Base-by-base conservation (phyloP, 2,797 vertebrate genomes). In the Helostoma temminkii region DNA sequence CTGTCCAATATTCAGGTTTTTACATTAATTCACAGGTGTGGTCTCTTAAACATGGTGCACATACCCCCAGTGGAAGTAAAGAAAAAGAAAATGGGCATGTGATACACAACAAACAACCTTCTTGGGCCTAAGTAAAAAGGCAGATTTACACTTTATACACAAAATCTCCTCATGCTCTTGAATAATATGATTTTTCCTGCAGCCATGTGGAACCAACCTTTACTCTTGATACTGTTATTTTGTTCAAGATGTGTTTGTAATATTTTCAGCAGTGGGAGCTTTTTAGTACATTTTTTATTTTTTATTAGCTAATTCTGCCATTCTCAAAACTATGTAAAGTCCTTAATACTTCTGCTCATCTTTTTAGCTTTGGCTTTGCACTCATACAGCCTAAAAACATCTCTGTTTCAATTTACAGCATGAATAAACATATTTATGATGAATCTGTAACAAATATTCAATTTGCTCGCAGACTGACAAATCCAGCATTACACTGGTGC, bases 1-100 rank as follows among this genome's bases (percentile, higher is more conserved):
- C 6, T 34, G 32, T 34, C 7, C 32, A 7, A 9, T 34, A 34
- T 2, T 9, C 9, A 34, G 10, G 32, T 34, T 34, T 1, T 2
- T 3, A 34, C 32, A 34, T 34, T 3, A 34, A 12, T 34, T 34
- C 9, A 22, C 9, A 6, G 5, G 7, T 32, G 46, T 46, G 5
- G 32, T 21, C 16, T 6, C 22, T 25, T 55, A 16, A 47, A 63
- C 45, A 19, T 30, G 59, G 28, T 47, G 76, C 66, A 70, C 30
- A 34, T 71, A 60, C 18, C 36, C 25, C 28, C 11, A 7, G n/a
- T n/a, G 39, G 6, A 19, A 56, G 5, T 46, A 61, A 80, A 90
- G 80, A 88, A 85, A 46, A 1, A 9, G 30, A 67, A 67, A 71
- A 77, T 42, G 54, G 50, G 42, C 76, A 80, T n/a, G 24, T 78